Percentiles rank a stretch among this genome's conserved stretches.
Conservation (phyloP, 2,888 invertebrate genomes). For the Diplazon laetatorius region DNA sequence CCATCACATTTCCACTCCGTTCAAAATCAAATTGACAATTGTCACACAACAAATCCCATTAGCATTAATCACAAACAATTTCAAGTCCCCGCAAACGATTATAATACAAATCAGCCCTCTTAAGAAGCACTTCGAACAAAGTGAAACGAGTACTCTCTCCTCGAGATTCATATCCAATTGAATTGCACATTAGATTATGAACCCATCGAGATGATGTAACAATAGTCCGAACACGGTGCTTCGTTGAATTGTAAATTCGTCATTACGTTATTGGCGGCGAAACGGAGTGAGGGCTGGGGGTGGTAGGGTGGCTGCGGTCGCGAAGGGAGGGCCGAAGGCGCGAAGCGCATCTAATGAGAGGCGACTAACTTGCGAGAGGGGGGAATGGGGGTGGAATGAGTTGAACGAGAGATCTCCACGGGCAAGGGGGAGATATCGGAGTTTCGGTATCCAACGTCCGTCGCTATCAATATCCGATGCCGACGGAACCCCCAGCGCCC, state of each 20-base stretch:
- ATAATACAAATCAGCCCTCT: background rate
- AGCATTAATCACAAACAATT: background rate
- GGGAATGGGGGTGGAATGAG: no score
- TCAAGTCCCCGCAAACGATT: background rate
- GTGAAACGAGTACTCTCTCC: conserved; percentile 22
- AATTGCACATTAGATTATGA: conserved; percentile 64
- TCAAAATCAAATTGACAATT: background rate
- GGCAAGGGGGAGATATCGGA: conserved; percentile 12
- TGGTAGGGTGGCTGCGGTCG: background rate
- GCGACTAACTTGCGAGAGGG: conserved; percentile 48
- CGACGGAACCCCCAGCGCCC: conserved; percentile 31
- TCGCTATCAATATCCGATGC: conserved; percentile 58
- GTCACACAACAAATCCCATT: background rate
- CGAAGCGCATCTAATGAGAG: conserved; percentile 13
- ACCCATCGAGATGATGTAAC: conserved; percentile 60
- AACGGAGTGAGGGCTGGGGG: conserved; percentile 11
- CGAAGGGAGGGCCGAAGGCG: conserved; percentile 16
- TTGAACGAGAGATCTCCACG: no score
- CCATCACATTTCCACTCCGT: no score
- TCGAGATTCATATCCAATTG: conserved; percentile 62
- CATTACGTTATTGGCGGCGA: conserved; percentile 58
- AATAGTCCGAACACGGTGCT: conserved; percentile 61
- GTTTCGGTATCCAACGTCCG: conserved; percentile 48
- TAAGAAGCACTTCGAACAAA: background rate
- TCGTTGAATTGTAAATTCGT: conserved; percentile 68